A percentile compares a stretch with the other conserved stretches of the same genome.
These are phyloP conservation scores for Hypocryptadius cinnamomeus DNA, from an alignment of 2,113 vertebrate genomes.

Conservation along the genomic window DNA sequence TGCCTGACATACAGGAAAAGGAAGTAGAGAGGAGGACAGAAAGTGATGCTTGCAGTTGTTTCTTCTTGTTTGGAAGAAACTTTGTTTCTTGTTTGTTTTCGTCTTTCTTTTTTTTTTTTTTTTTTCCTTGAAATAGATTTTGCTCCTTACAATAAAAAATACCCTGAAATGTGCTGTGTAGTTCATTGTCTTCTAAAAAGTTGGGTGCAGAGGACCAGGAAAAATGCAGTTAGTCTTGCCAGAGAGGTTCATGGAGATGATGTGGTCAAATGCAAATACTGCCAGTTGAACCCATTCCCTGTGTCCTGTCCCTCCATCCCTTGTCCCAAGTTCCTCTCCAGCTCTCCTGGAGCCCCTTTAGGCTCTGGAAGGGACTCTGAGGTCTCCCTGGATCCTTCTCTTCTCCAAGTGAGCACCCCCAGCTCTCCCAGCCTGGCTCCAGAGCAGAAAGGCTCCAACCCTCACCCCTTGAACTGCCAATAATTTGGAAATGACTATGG, in stretches of 20 bases:
- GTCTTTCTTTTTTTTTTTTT: not conserved
- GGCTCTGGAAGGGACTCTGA: not conserved
- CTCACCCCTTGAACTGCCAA: not conserved
- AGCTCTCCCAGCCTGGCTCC: not conserved
- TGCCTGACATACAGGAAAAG: constrained; percentile 32
- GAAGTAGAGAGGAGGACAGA: not conserved
- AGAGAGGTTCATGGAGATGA: not conserved
- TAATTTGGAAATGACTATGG: not conserved
- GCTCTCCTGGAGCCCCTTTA: not conserved
- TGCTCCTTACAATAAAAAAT: not conserved
- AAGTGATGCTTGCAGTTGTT: not conserved
- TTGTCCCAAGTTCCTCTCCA: not conserved
- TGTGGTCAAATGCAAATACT: not conserved
- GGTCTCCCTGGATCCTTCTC: not conserved
- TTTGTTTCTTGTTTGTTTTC: not conserved
- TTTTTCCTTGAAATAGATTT: not conserved
- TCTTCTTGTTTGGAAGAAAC: not conserved
- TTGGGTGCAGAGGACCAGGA: not conserved
- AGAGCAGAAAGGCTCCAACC: not conserved
- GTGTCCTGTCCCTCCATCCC: not conserved
- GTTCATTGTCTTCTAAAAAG: not conserved
- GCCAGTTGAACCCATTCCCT: not conserved
- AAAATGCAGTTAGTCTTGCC: not conserved
- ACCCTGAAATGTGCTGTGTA: not conserved
- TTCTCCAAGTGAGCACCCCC: not conserved